A percentile compares a stretch with the other conserved stretches of the same genome.
Evolutionary conservation across 2,888 invertebrate species (phyloP).

Genomic region (Pristionchus fissidentatus): DNA sequence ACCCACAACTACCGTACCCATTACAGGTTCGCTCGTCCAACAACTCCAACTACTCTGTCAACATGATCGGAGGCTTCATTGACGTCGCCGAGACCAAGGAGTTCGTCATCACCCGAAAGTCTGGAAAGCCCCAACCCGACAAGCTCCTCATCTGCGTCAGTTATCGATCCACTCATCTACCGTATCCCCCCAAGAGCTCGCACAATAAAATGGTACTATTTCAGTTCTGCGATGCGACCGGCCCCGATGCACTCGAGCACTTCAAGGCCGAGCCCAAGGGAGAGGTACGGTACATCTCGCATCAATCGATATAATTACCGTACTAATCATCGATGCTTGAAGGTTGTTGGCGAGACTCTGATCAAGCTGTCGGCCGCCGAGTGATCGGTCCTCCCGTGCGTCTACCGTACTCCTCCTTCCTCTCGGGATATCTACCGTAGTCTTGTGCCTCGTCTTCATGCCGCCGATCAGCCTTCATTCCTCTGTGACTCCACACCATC

Average conservation of each 20-base stretch:
- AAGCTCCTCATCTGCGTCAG: constrained; percentile 36
- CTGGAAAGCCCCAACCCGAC: constrained; percentile 43
- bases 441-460: background rate
- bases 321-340: background rate
- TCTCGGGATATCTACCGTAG: no score
- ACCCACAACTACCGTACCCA: background rate
- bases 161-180: background rate
- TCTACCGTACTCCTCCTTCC: constrained; percentile 1
- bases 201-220: background rate
- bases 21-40: constrained; percentile 38
- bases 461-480: constrained; percentile 2
- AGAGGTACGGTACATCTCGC: background rate
- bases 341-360: constrained; percentile 44
- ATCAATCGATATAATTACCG: background rate
- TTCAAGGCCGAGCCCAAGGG: constrained; percentile 47
- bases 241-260: constrained; percentile 25
- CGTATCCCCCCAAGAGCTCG: background rate
- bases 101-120: constrained; percentile 40
- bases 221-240: constrained; percentile 43
- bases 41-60: constrained; percentile 47
- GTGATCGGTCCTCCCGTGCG: background rate
- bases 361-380: constrained; percentile 48
- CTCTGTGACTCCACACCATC: background rate
- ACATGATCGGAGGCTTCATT: constrained; percentile 29
- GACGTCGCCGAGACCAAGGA: constrained; percentile 17